phyloP scores from a whole-genome alignment of 2,113 vertebrate species.

The Tragelaphus strepsiceros region DNA sequence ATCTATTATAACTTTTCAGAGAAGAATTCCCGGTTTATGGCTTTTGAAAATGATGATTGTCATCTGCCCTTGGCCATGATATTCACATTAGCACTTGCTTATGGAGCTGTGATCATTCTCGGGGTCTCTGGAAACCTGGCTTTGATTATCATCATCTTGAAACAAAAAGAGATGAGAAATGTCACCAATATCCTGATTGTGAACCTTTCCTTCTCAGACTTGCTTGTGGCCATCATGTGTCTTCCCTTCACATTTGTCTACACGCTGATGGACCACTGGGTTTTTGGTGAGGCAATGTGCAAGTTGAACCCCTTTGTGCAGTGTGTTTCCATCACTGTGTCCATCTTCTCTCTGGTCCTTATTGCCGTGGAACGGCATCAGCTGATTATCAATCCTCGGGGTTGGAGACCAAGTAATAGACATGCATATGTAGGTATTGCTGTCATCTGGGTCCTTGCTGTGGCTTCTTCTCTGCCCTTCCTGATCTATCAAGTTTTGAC shows the following conservation, averaged over 20 bases:
- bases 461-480: conserved; percentile 87
- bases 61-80: conserved; percentile 83
- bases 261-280: conserved; percentile 92
- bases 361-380: conserved; percentile 90
- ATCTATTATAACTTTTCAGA: conserved; percentile 73
- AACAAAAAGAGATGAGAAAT: conserved; percentile 90
- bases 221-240: conserved; percentile 88
- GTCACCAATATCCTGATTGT: conserved; percentile 92
- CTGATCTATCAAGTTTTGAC: conserved; percentile 85
- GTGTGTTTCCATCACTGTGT: conserved; percentile 88
- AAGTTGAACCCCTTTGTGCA: conserved; percentile 89
- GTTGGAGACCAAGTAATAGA: conserved; percentile 88
- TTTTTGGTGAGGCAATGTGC: conserved; percentile 90
- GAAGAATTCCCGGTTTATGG: conserved; percentile 68
- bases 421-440: conserved; percentile 88
- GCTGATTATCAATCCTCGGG: conserved; percentile 88
- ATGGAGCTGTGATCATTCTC: conserved; percentile 87
- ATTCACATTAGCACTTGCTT: conserved; percentile 86
- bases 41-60: conserved; percentile 81
- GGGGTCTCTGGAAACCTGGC: conserved; percentile 89
- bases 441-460: conserved; percentile 86
- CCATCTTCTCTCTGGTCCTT: conserved; percentile 89
- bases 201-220: conserved; percentile 90
- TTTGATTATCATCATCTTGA: conserved; percentile 87
- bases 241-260: conserved; percentile 91